Evolutionary conservation across 2,113 vertebrate species (phyloP).

Genomic region (Corythaixoides concolor): DNA sequence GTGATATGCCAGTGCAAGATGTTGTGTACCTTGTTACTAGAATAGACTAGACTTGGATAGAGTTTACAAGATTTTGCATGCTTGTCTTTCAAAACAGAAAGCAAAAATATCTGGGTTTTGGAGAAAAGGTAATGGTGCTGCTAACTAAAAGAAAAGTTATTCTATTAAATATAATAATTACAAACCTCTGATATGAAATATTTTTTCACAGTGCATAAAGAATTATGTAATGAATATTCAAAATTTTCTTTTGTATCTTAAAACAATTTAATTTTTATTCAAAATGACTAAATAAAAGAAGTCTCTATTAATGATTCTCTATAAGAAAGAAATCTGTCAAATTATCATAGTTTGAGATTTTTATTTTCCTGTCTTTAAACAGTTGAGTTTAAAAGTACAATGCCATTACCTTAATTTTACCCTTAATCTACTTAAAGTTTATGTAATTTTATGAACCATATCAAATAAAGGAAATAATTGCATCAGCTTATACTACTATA

Average conservation of each 20-base stretch:
- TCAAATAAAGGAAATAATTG: background rate
- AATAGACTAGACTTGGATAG: background rate
- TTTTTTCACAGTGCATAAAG: background rate
- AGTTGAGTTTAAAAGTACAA: background rate
- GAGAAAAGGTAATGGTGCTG: background rate
- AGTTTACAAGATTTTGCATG: background rate
- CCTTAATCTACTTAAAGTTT: background rate
- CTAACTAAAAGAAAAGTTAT: background rate
- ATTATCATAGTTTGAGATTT: background rate
- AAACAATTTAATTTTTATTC: background rate
- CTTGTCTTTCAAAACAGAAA: background rate
- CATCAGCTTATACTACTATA: background rate
- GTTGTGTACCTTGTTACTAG: background rate
- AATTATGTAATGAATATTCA: background rate
- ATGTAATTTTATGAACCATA: background rate
- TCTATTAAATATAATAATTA: background rate
- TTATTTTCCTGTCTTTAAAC: background rate
- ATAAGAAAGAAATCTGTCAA: background rate
- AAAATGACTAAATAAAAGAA: background rate
- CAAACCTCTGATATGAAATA: background rate
- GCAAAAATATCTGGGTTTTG: background rate
- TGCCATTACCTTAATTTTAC: background rate
- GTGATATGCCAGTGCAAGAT: background rate
- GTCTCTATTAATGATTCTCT: background rate
- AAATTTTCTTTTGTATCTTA: background rate